A percentile compares a stretch with the other conserved stretches of the same genome.
phyloP scores from a whole-genome alignment of 2,797 vertebrate genomes.

The Sebastes glaucus region DNA sequence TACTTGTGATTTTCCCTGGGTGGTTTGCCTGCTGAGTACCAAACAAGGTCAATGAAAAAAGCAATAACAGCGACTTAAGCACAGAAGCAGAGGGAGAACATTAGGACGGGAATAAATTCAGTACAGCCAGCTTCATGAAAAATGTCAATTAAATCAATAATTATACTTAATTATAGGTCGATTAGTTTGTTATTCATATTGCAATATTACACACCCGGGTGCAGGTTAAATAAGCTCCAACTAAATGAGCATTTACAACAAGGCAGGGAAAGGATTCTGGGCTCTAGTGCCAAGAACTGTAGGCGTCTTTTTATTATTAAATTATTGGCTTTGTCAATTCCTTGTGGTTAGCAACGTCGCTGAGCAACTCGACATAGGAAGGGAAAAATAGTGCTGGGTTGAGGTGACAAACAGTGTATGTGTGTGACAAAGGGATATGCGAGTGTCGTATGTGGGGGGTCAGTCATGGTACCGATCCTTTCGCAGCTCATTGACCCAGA shows the following conservation, averaged over 20 bases:
- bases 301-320: neutral
- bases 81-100: neutral
- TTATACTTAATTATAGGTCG: conserved; percentile 6
- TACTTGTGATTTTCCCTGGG: neutral
- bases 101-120: neutral
- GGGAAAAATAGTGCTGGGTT: neutral
- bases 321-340: conserved; percentile 12
- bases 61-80: conserved; percentile 8
- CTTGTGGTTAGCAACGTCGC: neutral
- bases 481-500: conserved; percentile 71
- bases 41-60: conserved; percentile 26
- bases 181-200: neutral
- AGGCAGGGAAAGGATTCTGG: neutral
- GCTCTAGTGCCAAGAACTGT: neutral
- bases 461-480: conserved; percentile 41
- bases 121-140: neutral
- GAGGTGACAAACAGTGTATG: neutral
- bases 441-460: conserved; percentile 19
- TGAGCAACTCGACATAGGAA: neutral
- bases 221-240: neutral
- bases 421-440: neutral
- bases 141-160: conserved; percentile 16
- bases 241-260: neutral
- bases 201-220: neutral
- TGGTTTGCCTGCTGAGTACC: neutral